phyloP scores from a whole-genome alignment of 2,888 invertebrate species.

The Merodon equestris region DNA sequence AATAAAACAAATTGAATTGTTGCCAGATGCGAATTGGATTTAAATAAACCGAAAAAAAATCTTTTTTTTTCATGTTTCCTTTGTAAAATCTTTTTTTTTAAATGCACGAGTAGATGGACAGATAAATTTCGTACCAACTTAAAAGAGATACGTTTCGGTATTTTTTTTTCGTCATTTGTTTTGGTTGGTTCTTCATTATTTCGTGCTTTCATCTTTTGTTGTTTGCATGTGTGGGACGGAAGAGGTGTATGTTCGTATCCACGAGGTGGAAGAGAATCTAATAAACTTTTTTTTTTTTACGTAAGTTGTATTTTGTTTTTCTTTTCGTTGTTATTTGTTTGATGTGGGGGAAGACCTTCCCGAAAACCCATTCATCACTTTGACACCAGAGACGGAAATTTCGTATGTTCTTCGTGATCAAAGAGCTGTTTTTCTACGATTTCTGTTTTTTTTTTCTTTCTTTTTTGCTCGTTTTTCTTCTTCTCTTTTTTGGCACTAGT shows the following conservation, averaged over 20 bases:
- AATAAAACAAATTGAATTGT: constrained; percentile 58
- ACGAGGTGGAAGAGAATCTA: constrained; percentile 36
- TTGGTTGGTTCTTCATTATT: too few species aligned
- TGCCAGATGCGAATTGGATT: constrained; percentile 66
- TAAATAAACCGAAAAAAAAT: constrained; percentile 44
- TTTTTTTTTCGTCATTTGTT: constrained; percentile 18
- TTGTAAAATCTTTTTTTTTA: constrained; percentile 2
- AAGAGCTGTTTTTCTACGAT: constrained; percentile 36
- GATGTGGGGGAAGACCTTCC: constrained; percentile 44
- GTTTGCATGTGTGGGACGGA: constrained; percentile 27
- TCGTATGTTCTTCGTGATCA: constrained; percentile 41
- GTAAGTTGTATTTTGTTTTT: constrained; percentile 47
- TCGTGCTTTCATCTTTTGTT: constrained; percentile 61
- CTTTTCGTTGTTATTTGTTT: constrained; percentile 41
- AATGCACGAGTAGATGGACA: constrained; percentile 29
- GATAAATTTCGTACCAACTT: constrained; percentile 57
- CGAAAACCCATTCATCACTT: constrained; percentile 56
- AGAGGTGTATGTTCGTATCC: constrained; percentile 15
- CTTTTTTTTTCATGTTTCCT: constrained; percentile 1
- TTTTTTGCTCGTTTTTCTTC: constrained; percentile 17
- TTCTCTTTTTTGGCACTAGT: constrained; percentile 29
- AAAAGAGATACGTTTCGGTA: constrained; percentile 29
- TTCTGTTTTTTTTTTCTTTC: constrained; percentile 20
- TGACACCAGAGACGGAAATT: constrained; percentile 54
- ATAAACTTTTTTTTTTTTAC: constrained; percentile 51